Evolutionary conservation across 2,113 vertebrate species (phyloP).

Genomic region (Boulengeromyrus knoepffleri): DNA sequence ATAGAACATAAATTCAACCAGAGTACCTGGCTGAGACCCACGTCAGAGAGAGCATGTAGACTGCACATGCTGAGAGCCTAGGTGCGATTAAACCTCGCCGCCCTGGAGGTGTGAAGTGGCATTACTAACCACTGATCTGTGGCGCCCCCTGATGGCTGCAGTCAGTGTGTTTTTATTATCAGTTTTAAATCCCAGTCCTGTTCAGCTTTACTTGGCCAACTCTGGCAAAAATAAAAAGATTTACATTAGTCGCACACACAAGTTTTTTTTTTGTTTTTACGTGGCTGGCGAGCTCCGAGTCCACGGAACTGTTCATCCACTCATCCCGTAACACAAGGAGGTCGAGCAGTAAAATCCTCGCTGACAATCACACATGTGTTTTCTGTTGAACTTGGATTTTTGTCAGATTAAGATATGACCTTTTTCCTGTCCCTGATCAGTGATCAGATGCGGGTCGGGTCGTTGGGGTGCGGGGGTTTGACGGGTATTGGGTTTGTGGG

Average conservation of each 20-base stretch:
- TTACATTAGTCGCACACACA: not conserved
- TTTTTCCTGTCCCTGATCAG: conserved; percentile 18
- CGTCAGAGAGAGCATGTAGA: not conserved
- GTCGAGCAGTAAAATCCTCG: not conserved
- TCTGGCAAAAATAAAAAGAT: conserved; percentile 4
- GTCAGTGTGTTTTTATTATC: not conserved
- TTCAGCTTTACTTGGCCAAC: not conserved
- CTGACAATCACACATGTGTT: conserved; percentile 18
- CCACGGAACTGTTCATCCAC: not conserved
- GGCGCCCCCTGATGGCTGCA: not conserved
- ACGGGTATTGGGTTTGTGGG: conserved; percentile 25
- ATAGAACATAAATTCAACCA: not conserved
- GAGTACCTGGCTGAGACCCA: not conserved
- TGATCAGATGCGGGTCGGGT: conserved; percentile 30
- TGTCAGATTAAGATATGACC: conserved; percentile 23
- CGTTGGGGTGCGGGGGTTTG: conserved; percentile 27
- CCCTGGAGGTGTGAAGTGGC: not conserved
- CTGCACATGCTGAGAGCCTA: not conserved
- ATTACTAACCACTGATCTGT: not conserved
- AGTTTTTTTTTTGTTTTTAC: not conserved
- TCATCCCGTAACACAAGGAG: not conserved
- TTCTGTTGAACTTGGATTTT: conserved; percentile 14
- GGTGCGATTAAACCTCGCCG: not conserved
- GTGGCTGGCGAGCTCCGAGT: not conserved
- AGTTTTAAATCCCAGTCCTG: not conserved